Conservation (phyloP, 2,888 invertebrate species). For the Tenthredo amoena region DNA sequence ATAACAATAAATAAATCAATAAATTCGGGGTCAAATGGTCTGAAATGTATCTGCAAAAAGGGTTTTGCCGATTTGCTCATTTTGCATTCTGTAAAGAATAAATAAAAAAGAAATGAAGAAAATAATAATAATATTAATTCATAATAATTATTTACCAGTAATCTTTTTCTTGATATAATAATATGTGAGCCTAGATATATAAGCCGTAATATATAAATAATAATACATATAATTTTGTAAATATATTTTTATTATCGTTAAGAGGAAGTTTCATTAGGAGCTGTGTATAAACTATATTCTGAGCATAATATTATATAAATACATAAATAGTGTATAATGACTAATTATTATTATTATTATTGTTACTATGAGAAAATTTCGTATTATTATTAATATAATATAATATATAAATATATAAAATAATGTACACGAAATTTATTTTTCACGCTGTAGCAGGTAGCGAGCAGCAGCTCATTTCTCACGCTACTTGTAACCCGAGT, state of each 20-base stretch:
- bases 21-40: conserved; percentile 3
- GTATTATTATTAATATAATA: conserved; percentile 16
- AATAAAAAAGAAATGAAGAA: not conserved
- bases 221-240: conserved; percentile 29
- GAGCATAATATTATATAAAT: not conserved
- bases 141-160: not conserved
- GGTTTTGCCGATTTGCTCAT: not conserved
- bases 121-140: not conserved
- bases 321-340: not conserved
- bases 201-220: not conserved
- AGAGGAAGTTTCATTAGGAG: not conserved
- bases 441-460: conserved; percentile 61
- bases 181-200: conserved; percentile 24
- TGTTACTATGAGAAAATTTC: not conserved
- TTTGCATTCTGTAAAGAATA: conserved; percentile 1
- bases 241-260: conserved; percentile 35
- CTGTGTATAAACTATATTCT: conserved; percentile 5
- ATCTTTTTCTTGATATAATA: not conserved
- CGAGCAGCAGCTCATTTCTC: conserved; percentile 11
- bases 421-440: conserved; percentile 61
- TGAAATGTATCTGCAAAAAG: conserved; percentile 19
- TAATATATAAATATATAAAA: not conserved
- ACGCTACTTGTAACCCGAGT: conserved; percentile 3
- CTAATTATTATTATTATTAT: conserved; percentile 20
- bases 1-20: conserved; percentile 24